Base-by-base conservation (phyloP, 2,113 vertebrate genomes). In the Girardinichthys multiradiatus region DNA sequence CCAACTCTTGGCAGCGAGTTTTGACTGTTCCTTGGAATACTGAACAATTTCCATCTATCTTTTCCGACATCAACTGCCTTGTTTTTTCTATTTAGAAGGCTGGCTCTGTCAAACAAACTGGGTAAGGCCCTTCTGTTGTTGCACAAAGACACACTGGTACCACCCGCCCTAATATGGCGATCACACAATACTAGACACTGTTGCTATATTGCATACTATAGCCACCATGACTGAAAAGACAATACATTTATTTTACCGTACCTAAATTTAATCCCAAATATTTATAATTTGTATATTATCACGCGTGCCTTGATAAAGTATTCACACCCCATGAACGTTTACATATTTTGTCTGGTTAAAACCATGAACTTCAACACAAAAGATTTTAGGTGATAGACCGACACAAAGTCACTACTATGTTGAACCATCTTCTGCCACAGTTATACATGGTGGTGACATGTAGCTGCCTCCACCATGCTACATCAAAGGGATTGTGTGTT, bases 161-260 rank as follows among this genome's bases (percentile, higher is more conserved):
- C 48, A 54, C 24, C 24, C 48, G 24, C 9, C 21, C 27, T 30
- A 8, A 60, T 14, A 30, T 29, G 27, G 9, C 17, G 15, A 28
- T 61, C 51, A 64, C 35, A 26, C 11, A 27, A 48, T 29, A 35
- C 39, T 59, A 63, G 31, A 70, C 39, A 29, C 39, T 68, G 51
- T 21, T 19, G 17, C 21, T 10, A 5, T 17, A 66, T 64, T 26
- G 5, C 9, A 27, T 69, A 64, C 24, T 35, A 26, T 10, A 42
- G 19, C 37, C 76, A 30, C 26, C 31, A 28, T 10, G 3, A 72
- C 59, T 21, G 42, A 37, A n/a, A n/a, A n/a, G n/a, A n/a, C n/a
- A 39, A 39, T 13, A 39, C 14, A 39, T 39, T 35, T 70, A 9
- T 24, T 66, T 37, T 21, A 76, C 31, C 62, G 72, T 28, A 37